Evolutionary conservation across 2,888 invertebrate genomes (phyloP), one percentile per base, ranked within the genome.

Genomic region (Chloromyia formosa): DNA sequence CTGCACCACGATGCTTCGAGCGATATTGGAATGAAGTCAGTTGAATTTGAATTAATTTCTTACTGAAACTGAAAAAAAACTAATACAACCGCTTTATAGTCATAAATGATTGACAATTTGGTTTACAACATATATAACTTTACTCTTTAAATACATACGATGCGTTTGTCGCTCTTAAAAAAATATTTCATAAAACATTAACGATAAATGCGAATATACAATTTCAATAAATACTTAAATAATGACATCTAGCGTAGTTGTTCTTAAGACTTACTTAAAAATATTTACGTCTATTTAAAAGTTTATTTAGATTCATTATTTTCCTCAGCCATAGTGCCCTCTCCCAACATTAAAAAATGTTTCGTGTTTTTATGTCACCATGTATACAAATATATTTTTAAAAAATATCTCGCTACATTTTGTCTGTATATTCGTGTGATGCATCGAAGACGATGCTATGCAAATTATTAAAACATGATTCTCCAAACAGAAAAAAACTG

Each of bases 181-280:
- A 35, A 4, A 35, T 35, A 35, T 35, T 35, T 35, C 27, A 35
- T 35, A 35, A 35, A 35, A 35, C 27, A 35, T 60, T 14, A 22
- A 60, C 23, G 60, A 20, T 20, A 14, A 23, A 60, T 22, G 20
- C 14, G 20, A 23, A 23, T 60, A 60, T 14, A 23, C 10, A 22
- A 14, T 60, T 22, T 60, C 60, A 60, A 60, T 60, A 60, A 60
- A 60, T 60, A 60, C 23, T 60, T 60, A 60, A 60, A 60, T 60
- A 60, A 20, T 1, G 22, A 20, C 9, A 18, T 20, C 16, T 56
- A 16, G 18, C 1, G 3, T 53, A 56, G 16, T 9, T 56, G 7
- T 10, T 53, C 53, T 53, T 16, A 56, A 35, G 7, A 35, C 27
- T 18, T 56, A 56, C 56, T 20, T 56, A 16, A 20, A 56, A 2